Evolutionary conservation across 2,113 vertebrate genomes (phyloP).

Genomic region (Lycaon pictus): DNA sequence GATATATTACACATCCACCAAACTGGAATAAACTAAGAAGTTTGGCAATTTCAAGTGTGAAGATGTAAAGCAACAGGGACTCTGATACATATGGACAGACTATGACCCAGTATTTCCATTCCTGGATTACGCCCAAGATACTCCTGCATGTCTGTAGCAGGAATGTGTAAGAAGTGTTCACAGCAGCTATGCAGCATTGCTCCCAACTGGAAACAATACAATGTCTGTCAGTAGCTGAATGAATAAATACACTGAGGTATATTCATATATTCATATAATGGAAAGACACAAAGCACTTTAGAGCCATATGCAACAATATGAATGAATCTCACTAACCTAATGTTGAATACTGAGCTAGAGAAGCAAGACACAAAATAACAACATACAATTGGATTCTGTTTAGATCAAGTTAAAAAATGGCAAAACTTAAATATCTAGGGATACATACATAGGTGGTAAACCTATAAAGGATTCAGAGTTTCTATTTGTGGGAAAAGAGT

Average conservation of each 20-base stretch:
- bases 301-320: not conserved
- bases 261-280: not conserved
- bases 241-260: not conserved
- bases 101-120: not conserved
- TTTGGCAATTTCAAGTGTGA: not conserved
- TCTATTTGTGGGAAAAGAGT: not conserved
- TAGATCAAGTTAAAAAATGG: not conserved
- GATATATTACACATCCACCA: not conserved
- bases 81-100: not conserved
- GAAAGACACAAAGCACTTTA: constrained; percentile 11
- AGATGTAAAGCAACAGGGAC: not conserved
- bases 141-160: not conserved
- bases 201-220: not conserved
- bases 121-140: not conserved
- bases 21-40: constrained; percentile 1
- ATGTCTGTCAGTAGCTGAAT: not conserved
- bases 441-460: not conserved
- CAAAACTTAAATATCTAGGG: not conserved
- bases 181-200: not conserved
- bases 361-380: not conserved
- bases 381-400: not conserved
- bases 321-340: not conserved
- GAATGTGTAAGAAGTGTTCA: not conserved
- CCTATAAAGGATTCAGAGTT: not conserved
- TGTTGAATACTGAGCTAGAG: not conserved